Evolutionary conservation across 2,113 vertebrate species (phyloP), one percentile per base, ranked within the genome.

Genomic region (Tetraodon nigroviridis): DNA sequence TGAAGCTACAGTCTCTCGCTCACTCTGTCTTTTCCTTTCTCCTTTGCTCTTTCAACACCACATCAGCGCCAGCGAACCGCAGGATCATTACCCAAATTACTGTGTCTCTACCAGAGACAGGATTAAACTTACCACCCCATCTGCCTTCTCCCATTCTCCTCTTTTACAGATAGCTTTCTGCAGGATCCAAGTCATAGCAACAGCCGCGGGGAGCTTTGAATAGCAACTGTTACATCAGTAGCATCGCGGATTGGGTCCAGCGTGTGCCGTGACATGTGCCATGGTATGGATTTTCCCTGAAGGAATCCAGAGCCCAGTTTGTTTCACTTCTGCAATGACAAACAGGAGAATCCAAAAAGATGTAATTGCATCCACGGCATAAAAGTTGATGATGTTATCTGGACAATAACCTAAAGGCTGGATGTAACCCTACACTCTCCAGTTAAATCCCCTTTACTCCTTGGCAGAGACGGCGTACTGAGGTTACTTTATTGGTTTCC

Each of bases 401-500:
- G 81, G 72, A 71, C 68, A 86, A 84, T 86, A 86, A 85, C 78
- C 79, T 73, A 71, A 66, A 76, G 69, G 55, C 77, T 78, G 67
- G 53, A 59, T 72, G 85, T 83, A 87, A 84, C 64, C 62, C 57
- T 64, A 84, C 63, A 79, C 62, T 64, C 79, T 67, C 56, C 53
- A n/a, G 48, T 53, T 56, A 67, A 80, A 83, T 82, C 69, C 71
- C 69, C 71, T 79, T 69, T 44, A 80, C 80, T 71, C 65, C 85
- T 87, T 88, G 81, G 86, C 85, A 86, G 82, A 78, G 48, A 2
- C 73, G 59, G 68, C 67, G 69, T 74, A 69, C 72, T 86, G 87
- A 84, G 86, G 86, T 83, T 83, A 64, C 82, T 87, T 86, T 87
- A 85, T 78, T 88, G 84, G 85, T 88, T 86, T 86, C 72, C 78